Base-by-base conservation (phyloP, 1,140 invertebrate genomes). In the Stegodyphus dumicola region DNA sequence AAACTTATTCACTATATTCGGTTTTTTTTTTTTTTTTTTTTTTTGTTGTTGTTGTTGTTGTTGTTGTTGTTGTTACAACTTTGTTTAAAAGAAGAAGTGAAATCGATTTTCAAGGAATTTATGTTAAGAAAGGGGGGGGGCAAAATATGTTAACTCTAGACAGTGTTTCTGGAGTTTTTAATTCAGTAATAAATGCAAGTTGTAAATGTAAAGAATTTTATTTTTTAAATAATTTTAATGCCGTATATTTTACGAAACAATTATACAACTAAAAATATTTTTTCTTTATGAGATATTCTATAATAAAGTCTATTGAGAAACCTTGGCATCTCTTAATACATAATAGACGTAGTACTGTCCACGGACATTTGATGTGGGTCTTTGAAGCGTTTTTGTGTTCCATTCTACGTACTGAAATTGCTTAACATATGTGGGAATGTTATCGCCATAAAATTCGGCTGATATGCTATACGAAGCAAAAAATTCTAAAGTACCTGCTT, bases 341-440 rank as follows among this genome's bases (percentile, higher is more conserved):
- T 9, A 73, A 51, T 52, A 73, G n/a, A 49, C 49, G 49, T 33
- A 73, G n/a, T 73, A 73, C 17, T 73, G 70, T 73, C 70, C 70
- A 49, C 51, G 49, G 33, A 73, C 51, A 73, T 73, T 73, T 7
- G 70, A 73, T 11, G 70, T 73, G 7, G 17, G 17, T 48, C 33
- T 51, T 73, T 73, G 70, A 51, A 73, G n/a, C 5, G 51, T 33
- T 10, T 6, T 13, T 51, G 6, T 6, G 49, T 73, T 73, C 70
- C 70, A 51, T 48, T 48, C 11, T 48, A 73, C n/a, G 17, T 73
- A 7, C 48, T 5, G 7, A 73, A 48, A 73, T 49, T 52, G 7
- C n/a, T 73, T 73, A 7, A 49, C 70, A n/a, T 11, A 73, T 11
- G 6, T 7, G 10, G 51, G 6, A 48, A 73, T 51, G n/a, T 48